Conservation (phyloP, 2,888 invertebrate genomes). For the Branchellion lobata region DNA sequence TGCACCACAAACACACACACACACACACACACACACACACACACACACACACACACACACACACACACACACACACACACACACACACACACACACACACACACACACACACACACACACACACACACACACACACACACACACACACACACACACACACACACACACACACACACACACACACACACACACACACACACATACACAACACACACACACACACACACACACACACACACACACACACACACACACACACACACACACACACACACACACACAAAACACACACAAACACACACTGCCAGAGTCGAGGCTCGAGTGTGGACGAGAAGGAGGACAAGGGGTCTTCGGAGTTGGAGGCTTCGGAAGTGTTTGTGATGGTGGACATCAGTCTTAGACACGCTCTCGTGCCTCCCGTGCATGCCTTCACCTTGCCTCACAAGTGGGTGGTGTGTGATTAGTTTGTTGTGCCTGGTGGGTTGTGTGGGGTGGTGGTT, state of each 20-base stretch:
- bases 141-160: no score
- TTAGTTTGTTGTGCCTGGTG: no score
- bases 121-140: no score
- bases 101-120: no score
- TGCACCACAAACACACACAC: no score
- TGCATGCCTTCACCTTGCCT: not conserved
- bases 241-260: slow-evolving; percentile 34
- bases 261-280: slow-evolving; percentile 31
- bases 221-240: slow-evolving; percentile 17
- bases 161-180: no score
- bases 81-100: no score
- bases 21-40: no score
- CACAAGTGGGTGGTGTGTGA: not conserved
- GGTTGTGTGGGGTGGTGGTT: no score
- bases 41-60: no score
- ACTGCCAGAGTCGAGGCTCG: not conserved
- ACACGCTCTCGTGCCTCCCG: not conserved
- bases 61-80: no score
- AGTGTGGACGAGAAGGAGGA: not conserved
- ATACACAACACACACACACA: slow-evolving; percentile 9
- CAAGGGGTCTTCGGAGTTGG: not conserved
- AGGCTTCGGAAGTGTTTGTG: not conserved
- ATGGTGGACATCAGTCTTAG: not conserved
- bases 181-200: no score
- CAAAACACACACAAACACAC: not conserved